Evolutionary conservation across 1,140 invertebrate genomes (phyloP).

Genomic region (Paralvinella palmiformis): DNA sequence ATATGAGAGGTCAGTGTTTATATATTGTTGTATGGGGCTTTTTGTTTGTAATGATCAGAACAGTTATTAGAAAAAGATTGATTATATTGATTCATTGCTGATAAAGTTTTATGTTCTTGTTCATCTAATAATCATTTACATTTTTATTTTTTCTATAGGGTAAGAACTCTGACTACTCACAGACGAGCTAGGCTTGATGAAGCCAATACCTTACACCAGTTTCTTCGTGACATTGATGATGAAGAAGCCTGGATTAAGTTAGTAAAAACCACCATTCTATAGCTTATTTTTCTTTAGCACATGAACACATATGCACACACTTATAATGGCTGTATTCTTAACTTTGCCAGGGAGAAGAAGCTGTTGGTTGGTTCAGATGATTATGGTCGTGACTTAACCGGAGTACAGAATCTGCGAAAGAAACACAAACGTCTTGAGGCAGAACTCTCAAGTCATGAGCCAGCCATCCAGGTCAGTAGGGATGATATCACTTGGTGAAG

Average conservation of each 20-base stretch:
- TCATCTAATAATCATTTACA: no score
- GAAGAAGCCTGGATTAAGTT: conserved; percentile 99
- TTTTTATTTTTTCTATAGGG: no score
- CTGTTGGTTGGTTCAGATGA: conserved; percentile 94
- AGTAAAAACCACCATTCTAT: conserved; percentile 26
- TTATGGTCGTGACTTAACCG: conserved; percentile 94
- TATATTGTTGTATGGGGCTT: background rate
- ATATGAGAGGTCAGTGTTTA: conserved; percentile 45
- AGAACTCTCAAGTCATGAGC: conserved; percentile 91
- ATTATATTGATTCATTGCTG: no score
- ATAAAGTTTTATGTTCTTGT: no score
- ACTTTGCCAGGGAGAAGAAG: conserved; percentile 85
- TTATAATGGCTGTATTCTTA: no score
- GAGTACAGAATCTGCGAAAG: conserved; percentile 96
- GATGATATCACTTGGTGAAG: background rate
- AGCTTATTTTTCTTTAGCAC: background rate
- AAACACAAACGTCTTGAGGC: conserved; percentile 96
- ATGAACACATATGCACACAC: no score
- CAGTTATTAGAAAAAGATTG: no score
- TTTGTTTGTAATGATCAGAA: no score
- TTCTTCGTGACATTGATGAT: conserved; percentile 98
- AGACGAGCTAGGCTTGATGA: conserved; percentile 82
- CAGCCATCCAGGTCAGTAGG: conserved; percentile 71
- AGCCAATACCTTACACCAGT: conserved; percentile 96
- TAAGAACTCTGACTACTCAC: conserved; percentile 87